Conservation (phyloP, 1,140 invertebrate species). For the Saccostrea echinata region DNA sequence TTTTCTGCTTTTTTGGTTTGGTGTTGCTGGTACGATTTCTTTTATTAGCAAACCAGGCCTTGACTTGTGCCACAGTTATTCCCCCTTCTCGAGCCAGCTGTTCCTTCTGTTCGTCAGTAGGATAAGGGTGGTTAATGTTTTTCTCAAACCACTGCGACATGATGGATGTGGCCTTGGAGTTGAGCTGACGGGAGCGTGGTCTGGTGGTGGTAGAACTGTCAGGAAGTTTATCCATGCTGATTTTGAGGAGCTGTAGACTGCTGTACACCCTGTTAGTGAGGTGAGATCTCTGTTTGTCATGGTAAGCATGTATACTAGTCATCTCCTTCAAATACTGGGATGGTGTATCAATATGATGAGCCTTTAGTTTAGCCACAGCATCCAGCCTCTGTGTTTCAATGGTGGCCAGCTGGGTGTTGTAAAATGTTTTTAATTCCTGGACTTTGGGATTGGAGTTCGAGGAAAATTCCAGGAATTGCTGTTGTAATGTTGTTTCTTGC, state of each 20-base stretch:
- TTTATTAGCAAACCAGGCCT: conserved; percentile 79
- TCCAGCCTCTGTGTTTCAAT: conserved; percentile 65
- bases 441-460: conserved; percentile 61
- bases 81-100: conserved; percentile 69
- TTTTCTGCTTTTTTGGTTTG: conserved; percentile 71
- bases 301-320: conserved; percentile 54
- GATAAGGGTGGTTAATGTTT: conserved; percentile 75
- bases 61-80: conserved; percentile 73
- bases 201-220: conserved; percentile 35
- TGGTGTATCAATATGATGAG: conserved; percentile 49
- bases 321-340: conserved; percentile 60
- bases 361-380: conserved; percentile 62
- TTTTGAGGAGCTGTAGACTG: conserved; percentile 68
- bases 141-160: conserved; percentile 75
- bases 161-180: conserved; percentile 66
- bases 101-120: conserved; percentile 71
- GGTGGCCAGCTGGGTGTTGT: conserved; percentile 61
- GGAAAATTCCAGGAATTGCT: conserved; percentile 64
- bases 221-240: conserved; percentile 47
- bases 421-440: conserved; percentile 65
- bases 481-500: conserved; percentile 68
- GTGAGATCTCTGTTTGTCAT: conserved; percentile 68
- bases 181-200: conserved; percentile 65
- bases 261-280: conserved; percentile 64
- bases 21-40: conserved; percentile 75